These are phyloP conservation scores for Morphnarchus princeps DNA, from an alignment of 2,113 vertebrate genomes.

Conservation along the genomic window DNA sequence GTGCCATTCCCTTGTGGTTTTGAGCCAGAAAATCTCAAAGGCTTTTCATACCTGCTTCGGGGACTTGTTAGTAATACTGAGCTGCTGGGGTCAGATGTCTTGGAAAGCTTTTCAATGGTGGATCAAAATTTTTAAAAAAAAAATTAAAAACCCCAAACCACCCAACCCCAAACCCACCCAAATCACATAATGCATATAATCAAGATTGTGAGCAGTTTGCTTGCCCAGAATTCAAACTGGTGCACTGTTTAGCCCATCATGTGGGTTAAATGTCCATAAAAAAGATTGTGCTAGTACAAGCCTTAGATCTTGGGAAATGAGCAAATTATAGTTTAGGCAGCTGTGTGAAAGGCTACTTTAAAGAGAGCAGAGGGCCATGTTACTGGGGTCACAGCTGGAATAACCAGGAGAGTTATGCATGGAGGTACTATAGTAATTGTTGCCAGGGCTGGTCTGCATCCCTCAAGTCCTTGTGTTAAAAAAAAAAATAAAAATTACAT, in stretches of 20 bases:
- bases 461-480: background rate
- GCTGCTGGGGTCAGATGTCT: background rate
- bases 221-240: background rate
- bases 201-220: background rate
- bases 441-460: background rate
- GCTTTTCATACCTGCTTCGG: background rate
- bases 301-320: background rate
- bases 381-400: background rate
- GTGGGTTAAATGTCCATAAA: background rate
- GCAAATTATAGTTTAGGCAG: background rate
- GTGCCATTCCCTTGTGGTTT: background rate
- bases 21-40: background rate
- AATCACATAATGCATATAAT: background rate
- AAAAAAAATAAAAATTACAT: background rate
- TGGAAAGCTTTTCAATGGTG: background rate
- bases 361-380: background rate
- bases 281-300: background rate
- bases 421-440: background rate
- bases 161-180: background rate
- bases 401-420: background rate
- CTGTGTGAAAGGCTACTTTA: background rate
- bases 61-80: background rate
- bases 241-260: background rate
- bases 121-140: background rate
- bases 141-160: fast-evolving